These are phyloP conservation scores for Callimorpha dominula DNA, from an alignment of 2,888 invertebrate species.

Conservation along the genomic window DNA sequence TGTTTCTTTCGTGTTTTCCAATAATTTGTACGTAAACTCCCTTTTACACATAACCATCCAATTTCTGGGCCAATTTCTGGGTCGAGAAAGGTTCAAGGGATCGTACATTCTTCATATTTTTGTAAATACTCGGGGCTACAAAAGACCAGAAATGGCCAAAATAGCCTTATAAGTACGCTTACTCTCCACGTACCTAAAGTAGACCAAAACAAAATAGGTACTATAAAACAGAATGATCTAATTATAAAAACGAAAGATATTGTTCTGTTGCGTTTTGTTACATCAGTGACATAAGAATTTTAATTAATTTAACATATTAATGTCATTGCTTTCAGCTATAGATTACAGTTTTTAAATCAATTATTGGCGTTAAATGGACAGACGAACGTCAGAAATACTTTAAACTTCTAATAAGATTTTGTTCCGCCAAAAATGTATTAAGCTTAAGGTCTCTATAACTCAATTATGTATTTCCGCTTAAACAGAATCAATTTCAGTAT, in stretches of 20 bases:
- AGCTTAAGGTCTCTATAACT: background rate
- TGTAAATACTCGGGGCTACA: too few relatives aligned
- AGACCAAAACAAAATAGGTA: too few relatives aligned
- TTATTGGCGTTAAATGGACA: too few relatives aligned
- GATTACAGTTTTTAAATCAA: background rate
- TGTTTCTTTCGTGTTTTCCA: too few relatives aligned
- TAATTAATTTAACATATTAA: background rate
- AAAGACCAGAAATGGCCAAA: too few relatives aligned
- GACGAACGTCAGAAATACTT: background rate
- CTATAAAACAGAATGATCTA: background rate
- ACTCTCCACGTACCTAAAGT: background rate
- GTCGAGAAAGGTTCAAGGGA: background rate
- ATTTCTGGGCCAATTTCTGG: background rate
- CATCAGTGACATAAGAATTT: background rate
- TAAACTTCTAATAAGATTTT: conserved; percentile 1
- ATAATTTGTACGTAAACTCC: too few relatives aligned
- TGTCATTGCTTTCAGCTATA: background rate
- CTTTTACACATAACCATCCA: too few relatives aligned
- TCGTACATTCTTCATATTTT: background rate
- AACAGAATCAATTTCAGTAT: conserved; percentile 11
- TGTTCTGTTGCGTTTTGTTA: background rate
- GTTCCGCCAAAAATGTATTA: background rate
- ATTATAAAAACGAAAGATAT: background rate
- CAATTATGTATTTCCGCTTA: conserved; percentile 2
- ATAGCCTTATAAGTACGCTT: too few relatives aligned